Evolutionary conservation across 2,113 vertebrate genomes (phyloP), one percentile per base, ranked within the genome.

Genomic region (Glareola pratincola): DNA sequence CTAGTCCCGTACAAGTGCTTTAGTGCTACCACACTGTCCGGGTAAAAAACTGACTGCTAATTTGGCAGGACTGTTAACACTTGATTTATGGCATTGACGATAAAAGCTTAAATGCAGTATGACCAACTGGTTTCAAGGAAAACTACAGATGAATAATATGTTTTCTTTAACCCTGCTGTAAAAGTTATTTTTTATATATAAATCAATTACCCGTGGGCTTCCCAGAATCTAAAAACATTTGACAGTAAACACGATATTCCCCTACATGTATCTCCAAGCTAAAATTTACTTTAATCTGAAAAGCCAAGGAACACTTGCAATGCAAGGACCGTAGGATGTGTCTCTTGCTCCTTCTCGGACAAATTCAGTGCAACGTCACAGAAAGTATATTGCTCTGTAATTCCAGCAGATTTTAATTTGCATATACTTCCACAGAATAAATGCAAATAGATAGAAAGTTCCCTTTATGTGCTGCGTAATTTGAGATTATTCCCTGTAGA

Each of bases 91-190:
- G 17, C n/a, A 48, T 17, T 41, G 29, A n/a, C 2, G 3, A n/a
- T 9, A 36, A 81, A 86, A 62, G 24, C 5, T 80, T 73, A 89
- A 59, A 80, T 86, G 34, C 32, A 74, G 8, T 57, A 24, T 6
- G 19, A 74, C 24, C 16, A 45, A 50, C 5, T 29, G 24, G 2
- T 67, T 77, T 88, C 26, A 74, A 68, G 43, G 22, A 94, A 84
- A 73, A 43, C 11, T 69, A 8, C 21, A 11, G 29, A 24, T 1
- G 0, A 41, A 9, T 41, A 62, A 18, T 3, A 7, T 36, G 3
- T 10, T 83, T 88, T 43, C 17, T 37, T 80, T 73, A 14, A 37
- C 6, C 10, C 5, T 62, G 68, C 6, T 10, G 12, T 13, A 32
- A 29, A 63, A 50, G 8, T 7, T 12, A 2, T 4, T 43, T 47